Base-by-base conservation (phyloP, 2,797 vertebrate species). In the Psittacula derbiana region DNA sequence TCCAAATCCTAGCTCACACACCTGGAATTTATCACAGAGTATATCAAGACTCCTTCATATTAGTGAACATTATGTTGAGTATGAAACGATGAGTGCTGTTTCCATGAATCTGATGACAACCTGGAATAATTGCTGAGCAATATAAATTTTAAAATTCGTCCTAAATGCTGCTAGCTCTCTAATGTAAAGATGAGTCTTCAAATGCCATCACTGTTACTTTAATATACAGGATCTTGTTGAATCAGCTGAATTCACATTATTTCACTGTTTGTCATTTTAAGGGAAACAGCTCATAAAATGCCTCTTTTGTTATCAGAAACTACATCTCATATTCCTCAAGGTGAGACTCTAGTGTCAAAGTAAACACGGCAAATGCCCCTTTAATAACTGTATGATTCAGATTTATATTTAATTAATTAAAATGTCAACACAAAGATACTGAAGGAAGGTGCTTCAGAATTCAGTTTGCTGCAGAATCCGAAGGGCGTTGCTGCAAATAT, bases 331-430 rank as follows among this genome's bases (percentile, higher is more conserved):
- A 28, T 65, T 88, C 52, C 88, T 94, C 93, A 88, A 89, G 90
- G 72, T 95, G 83, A 93, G 73, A 61, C 15, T 88, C 41, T 38
- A 69, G 69, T 67, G 38, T 93, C 74, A 89, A 87, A 94, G 47
- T 80, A 93, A 92, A 94, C n/a, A 89, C 93, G 71, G 31, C n/a
- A 95, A 78, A 74, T 86, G 46, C 24, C 65, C 95, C 84, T 92
- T 88, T 90, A 93, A 72, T 90, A 93, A 57, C 60, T 36, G 6
- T 64, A 55, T 80, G 75, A 84, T 94, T 96, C 74, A 85, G 49
- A 86, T 82, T 79, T 91, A 71, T 95, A 95, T 93, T 94, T 92
- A 95, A 93, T 94, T 90, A 91, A 88, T 96, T 95, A 82, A 82
- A 92, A 74, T 47, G 6, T 91, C 80, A 76, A 47, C 46, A 71